phyloP scores from a whole-genome alignment of 2,113 vertebrate species.

The zebrafish (Danio rerio) region DNA sequence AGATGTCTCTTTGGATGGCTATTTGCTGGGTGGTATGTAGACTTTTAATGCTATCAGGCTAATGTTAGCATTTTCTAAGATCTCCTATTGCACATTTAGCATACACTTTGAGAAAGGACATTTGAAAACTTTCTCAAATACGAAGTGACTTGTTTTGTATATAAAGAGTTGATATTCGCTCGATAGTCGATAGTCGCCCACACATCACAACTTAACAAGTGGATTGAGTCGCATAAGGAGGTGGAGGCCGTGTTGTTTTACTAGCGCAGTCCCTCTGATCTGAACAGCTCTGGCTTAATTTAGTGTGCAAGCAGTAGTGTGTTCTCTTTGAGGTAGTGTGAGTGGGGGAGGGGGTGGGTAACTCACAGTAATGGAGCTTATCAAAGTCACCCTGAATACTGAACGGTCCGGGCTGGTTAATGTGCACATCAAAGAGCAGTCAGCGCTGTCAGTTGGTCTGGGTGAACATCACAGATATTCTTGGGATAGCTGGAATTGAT shows the following conservation, averaged over 20 bases:
- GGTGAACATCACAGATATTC: slow-evolving; percentile 26
- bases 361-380: slow-evolving; percentile 65
- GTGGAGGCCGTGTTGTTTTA: background rate
- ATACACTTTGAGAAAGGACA: too few species aligned
- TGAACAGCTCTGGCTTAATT: slow-evolving; percentile 45
- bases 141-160: too few species aligned
- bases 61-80: too few species aligned
- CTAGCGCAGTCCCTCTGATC: slow-evolving; percentile 33
- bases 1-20: too few species aligned
- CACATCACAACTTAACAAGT: too few species aligned
- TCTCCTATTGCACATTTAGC: too few species aligned
- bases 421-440: slow-evolving; percentile 44
- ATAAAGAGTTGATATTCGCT: too few species aligned
- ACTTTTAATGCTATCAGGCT: too few species aligned
- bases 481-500: slow-evolving; percentile 9
- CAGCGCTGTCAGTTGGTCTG: slow-evolving; percentile 29
- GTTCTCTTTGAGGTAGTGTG: slow-evolving; percentile 53
- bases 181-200: too few species aligned
- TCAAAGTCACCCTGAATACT: slow-evolving; percentile 73
- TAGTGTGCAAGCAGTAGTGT: slow-evolving; percentile 57
- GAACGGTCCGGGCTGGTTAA: slow-evolving; percentile 61
- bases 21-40: too few species aligned
- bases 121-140: too few species aligned
- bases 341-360: background rate
- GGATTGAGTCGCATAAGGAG: background rate